phyloP scores from a whole-genome alignment of 2,113 vertebrate species.

The Microcebus murinus region DNA sequence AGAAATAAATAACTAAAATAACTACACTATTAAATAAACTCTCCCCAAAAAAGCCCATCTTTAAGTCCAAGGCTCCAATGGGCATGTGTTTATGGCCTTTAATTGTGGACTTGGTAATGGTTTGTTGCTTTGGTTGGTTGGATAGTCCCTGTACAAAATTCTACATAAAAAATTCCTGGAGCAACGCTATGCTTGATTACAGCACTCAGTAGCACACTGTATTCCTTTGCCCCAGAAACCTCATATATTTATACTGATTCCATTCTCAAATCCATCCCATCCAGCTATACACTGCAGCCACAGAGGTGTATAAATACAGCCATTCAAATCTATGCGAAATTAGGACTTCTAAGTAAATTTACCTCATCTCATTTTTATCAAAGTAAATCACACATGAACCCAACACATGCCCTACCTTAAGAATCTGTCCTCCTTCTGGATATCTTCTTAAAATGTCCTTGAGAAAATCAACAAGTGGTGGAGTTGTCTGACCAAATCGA shows the following conservation, averaged over 20 bases:
- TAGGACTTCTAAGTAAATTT: not conserved
- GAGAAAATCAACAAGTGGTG: constrained; percentile 97
- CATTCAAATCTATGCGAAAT: not conserved
- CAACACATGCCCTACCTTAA: constrained; percentile 90
- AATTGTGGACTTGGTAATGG: not conserved
- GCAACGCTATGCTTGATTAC: not conserved
- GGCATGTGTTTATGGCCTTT: not conserved
- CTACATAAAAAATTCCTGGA: not conserved
- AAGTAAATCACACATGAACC: not conserved
- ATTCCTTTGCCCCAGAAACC: not conserved
- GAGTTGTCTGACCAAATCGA: constrained; percentile 98
- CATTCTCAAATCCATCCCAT: not conserved
- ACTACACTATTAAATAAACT: not conserved
- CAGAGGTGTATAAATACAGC: not conserved
- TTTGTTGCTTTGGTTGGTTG: not conserved
- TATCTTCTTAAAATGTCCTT: constrained; percentile 98
- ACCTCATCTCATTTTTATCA: not conserved
- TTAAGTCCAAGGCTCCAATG: not conserved
- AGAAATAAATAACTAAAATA: constrained; percentile 4
- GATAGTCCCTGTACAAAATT: not conserved
- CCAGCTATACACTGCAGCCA: not conserved
- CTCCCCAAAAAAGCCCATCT: not conserved
- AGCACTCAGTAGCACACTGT: not conserved
- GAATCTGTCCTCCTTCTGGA: constrained; percentile 98
- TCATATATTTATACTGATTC: rapidly evolving